Conservation (phyloP, 2,797 vertebrate genomes). For the Gymnoscopelus braueri region DNA sequence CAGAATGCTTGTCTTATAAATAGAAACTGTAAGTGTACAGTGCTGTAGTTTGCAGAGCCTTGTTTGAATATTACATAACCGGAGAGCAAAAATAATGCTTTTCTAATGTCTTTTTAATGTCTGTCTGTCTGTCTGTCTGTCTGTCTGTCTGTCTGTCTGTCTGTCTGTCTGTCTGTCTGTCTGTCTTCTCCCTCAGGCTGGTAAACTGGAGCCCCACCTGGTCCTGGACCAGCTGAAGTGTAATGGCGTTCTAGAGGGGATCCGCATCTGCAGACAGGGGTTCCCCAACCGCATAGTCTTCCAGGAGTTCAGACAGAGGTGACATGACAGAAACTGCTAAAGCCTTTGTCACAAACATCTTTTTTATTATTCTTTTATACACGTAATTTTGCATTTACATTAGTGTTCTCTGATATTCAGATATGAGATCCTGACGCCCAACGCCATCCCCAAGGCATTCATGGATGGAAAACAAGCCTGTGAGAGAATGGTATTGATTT, state of each 20-base stretch:
- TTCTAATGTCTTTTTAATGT: no score
- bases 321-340: constrained; percentile 22
- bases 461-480: constrained; percentile 99
- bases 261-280: constrained; percentile 96
- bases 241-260: constrained; percentile 95
- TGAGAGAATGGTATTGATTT: constrained; percentile 89
- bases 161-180: constrained; percentile 8
- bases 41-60: no score
- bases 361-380: not conserved
- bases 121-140: constrained; percentile 2
- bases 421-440: constrained; percentile 97
- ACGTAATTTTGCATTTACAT: not conserved
- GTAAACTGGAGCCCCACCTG: constrained; percentile 94
- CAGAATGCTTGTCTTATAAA: no score
- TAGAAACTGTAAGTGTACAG: no score
- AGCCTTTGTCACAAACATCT: not conserved
- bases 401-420: constrained; percentile 70
- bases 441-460: constrained; percentile 97
- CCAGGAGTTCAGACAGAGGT: constrained; percentile 98
- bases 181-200: constrained; percentile 80
- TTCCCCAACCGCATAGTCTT: constrained; percentile 98
- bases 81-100: no score
- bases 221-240: constrained; percentile 96
- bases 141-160: constrained; percentile 1
- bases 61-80: no score